Conservation (phyloP, 2,797 vertebrate genomes). For the Microctenopoma lineatum region DNA sequence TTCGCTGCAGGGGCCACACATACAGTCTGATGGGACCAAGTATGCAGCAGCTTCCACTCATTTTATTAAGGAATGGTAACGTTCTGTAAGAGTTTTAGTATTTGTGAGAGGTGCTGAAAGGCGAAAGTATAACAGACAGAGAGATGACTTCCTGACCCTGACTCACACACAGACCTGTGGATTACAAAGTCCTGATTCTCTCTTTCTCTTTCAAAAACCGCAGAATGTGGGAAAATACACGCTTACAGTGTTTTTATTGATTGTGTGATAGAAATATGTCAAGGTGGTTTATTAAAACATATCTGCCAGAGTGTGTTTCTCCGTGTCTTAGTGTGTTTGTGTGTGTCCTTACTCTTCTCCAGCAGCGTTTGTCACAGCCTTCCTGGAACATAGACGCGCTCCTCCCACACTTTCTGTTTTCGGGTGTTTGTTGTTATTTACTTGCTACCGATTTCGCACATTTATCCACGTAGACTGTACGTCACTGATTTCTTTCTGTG, state of each 20-base stretch:
- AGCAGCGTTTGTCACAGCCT: constrained; percentile 13
- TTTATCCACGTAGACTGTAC: constrained; percentile 5
- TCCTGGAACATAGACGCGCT: constrained; percentile 13
- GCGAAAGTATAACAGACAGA: too few relatives aligned
- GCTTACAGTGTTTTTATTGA: constrained; percentile 15
- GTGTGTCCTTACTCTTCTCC: not conserved
- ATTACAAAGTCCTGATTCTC: not conserved
- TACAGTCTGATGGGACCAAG: too few relatives aligned
- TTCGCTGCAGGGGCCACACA: too few relatives aligned
- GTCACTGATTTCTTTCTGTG: not conserved
- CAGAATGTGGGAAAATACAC: not conserved
- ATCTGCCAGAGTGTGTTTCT: not conserved
- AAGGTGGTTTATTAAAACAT: not conserved
- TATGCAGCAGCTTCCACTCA: too few relatives aligned
- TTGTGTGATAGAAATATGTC: constrained; percentile 26
- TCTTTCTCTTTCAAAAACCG: not conserved
- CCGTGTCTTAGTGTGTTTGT: not conserved
- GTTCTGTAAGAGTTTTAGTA: not conserved
- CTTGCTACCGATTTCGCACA: constrained; percentile 38
- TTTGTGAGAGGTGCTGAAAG: not conserved
- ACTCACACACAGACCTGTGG: constrained; percentile 6
- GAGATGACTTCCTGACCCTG: constrained; percentile 19
- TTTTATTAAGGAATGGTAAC: constrained; percentile 46
- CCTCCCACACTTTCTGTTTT: constrained; percentile 39
- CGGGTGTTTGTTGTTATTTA: constrained; percentile 31